A percentile compares a stretch with the other conserved stretches of the same genome.
Evolutionary conservation across 2,113 vertebrate species (phyloP).

Genomic region (Grantiella picta): DNA sequence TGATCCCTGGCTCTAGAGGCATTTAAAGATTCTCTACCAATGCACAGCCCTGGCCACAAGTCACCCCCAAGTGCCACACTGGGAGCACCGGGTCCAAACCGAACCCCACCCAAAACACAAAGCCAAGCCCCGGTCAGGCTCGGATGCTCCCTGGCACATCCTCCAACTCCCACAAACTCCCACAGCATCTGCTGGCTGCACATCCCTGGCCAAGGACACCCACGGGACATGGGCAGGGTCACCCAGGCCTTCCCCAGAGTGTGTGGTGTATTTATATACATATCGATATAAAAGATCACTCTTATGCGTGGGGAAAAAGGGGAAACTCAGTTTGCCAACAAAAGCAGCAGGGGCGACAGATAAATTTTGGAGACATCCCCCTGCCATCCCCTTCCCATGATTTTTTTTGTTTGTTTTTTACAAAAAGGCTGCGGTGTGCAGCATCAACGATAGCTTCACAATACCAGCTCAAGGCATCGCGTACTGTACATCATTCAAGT

Average conservation of each 20-base stretch:
- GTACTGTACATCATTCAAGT: slow-evolving; percentile 69
- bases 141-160: not conserved
- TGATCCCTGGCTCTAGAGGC: not conserved
- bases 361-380: not conserved
- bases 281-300: not conserved
- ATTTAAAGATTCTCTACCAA: not conserved
- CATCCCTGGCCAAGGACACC: not conserved
- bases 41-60: not conserved
- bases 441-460: not conserved
- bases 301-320: not conserved
- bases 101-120: fast-evolving
- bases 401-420: not conserved
- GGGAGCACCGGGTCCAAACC: not conserved
- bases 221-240: not conserved
- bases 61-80: fast-evolving
- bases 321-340: not conserved
- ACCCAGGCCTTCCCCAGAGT: not conserved
- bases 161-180: not conserved
- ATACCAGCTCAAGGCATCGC: slow-evolving; percentile 40
- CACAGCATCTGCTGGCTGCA: not conserved
- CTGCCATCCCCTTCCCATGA: not conserved
- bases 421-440: slow-evolving; percentile 19
- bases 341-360: not conserved
- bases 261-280: fast-evolving
- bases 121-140: not conserved